phyloP scores from a whole-genome alignment of 1,140 invertebrate genomes.

The Cotesia glomerata region DNA sequence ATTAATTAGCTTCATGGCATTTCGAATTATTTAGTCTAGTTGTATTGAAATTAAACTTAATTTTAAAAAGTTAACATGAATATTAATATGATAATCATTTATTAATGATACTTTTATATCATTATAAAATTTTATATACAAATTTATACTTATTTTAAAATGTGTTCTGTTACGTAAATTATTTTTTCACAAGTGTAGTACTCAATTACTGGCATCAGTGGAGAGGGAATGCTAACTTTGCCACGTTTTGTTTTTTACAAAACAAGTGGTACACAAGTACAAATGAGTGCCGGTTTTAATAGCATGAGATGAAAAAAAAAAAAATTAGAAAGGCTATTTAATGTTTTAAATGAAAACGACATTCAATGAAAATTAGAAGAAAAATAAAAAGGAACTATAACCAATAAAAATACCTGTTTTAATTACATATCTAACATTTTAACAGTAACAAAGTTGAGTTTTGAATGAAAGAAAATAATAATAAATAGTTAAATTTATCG shows the following conservation, averaged over 20 bases:
- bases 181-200: background rate
- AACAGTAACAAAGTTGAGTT: too few species aligned
- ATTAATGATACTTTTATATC: too few species aligned
- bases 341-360: background rate
- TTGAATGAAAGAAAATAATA: too few species aligned
- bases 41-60: too few species aligned
- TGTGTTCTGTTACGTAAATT: background rate
- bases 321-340: background rate
- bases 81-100: too few species aligned
- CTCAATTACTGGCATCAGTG: background rate
- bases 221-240: background rate
- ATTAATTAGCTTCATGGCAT: too few species aligned
- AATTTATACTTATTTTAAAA: background rate
- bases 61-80: too few species aligned
- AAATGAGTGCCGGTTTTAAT: background rate
- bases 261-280: background rate
- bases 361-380: background rate
- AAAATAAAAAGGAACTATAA: background rate
- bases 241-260: background rate
- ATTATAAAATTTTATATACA: background rate
- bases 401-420: background rate
- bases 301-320: background rate
- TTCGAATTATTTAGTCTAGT: too few species aligned
- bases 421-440: background rate
- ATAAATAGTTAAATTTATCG: too few species aligned